Base-by-base conservation (phyloP, 2,113 vertebrate species). In the Sakesphorus luctuosus region DNA sequence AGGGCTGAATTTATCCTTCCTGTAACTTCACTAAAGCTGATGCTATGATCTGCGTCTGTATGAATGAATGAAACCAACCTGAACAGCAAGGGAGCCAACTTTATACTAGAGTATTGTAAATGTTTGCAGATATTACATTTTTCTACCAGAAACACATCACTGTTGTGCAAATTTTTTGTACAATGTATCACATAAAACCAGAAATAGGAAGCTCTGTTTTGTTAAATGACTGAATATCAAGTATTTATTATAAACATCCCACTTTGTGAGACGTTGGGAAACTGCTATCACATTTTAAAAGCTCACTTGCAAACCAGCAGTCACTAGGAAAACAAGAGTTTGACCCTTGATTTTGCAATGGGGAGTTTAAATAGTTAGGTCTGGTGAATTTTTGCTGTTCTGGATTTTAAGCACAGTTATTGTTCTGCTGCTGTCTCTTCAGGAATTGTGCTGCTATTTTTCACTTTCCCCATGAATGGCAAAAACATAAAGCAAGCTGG, bases 401-500 rank as follows among this genome's bases (percentile, higher is more conserved):
- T 33, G 40, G 69, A 49, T 87, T 89, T 53, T 87, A 68, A 89
- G 81, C 19, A 53, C 82, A 72, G 56, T 84, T 78, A 87, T 84
- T 94, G 61, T 94, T 84, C 77, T 79, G 68, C 76, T 92, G 80
- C 75, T 80, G 38, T 84, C 71, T 94, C 65, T 84, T 89, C 56
- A 71, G 80, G 73, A 94, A 87, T 15, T 8, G 28, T 68, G 82
- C 59, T 95, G 84, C 14, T 28, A 65, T 95, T 87, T 94, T 95
- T 95, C 52, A 87, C 62, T 85, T 95, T 95, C 46, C 19, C 78
- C 46, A 28, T 91, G 93, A 95, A 96, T 87, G 77, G 74, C 73
- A 85, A 89, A 93, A 96, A 78, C 77, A 92, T 78, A 94, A 95
- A 94, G 84, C 84, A 91, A 95, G 83, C 77, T 92, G 86, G 84